phyloP scores from a whole-genome alignment of 2,888 invertebrate species.

The Eudemis profundana region DNA sequence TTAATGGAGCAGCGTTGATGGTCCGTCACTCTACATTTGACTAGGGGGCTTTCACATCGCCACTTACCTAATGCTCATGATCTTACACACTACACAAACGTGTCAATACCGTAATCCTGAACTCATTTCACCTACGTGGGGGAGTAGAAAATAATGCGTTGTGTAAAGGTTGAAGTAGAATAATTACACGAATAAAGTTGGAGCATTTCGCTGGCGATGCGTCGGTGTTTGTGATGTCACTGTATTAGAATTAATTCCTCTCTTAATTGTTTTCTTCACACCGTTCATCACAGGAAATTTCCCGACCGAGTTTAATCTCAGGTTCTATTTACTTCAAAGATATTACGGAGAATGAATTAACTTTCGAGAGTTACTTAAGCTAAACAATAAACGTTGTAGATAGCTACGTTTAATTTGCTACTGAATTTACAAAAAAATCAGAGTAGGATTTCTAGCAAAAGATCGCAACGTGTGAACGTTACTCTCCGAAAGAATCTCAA shows the following conservation, averaged over 20 bases:
- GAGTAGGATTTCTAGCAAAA: neutral
- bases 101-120: conserved; percentile 43
- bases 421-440: neutral
- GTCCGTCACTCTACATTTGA: conserved; percentile 83
- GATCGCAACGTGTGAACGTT: conserved; percentile 55
- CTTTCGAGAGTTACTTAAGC: conserved; percentile 4
- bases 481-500: conserved; percentile 71
- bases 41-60: conserved; percentile 79
- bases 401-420: neutral
- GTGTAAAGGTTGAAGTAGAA: conserved; percentile 11
- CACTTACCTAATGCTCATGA: conserved; percentile 66
- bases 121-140: neutral
- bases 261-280: conserved; percentile 40
- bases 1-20: conserved; percentile 80
- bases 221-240: conserved; percentile 34
- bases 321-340: conserved; percentile 20
- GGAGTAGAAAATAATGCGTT: neutral
- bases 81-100: conserved; percentile 57
- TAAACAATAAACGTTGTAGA: conserved; percentile 31
- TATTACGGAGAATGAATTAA: conserved; percentile 36
- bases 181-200: conserved; percentile 37
- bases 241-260: conserved; percentile 41
- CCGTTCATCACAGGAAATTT: conserved; percentile 35
- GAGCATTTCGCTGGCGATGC: conserved; percentile 28
- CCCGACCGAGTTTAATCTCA: conserved; percentile 27